Evolutionary conservation across 2,113 vertebrate species (phyloP), one percentile per base, ranked within the genome.

Genomic region (Syrmaticus mikado): DNA sequence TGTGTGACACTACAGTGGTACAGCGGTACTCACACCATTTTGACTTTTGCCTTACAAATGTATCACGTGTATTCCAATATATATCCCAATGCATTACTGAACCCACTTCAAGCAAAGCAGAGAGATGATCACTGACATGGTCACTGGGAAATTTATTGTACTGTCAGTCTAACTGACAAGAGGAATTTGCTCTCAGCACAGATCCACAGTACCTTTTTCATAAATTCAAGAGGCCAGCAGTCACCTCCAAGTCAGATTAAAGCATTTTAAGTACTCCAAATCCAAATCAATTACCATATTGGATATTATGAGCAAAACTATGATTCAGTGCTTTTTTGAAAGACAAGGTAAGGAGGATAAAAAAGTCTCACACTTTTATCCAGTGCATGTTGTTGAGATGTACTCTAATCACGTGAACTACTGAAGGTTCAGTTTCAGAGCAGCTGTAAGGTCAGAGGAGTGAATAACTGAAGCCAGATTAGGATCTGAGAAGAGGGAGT

Each of bases 31-130:
- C 5, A 45, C 7, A 6, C 2, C 5, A 17, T 19, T 68, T 53
- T 50, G 34, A 10, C 1, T 30, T n/a, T 43, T 38, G 20, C n/a
- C 50, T 57, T 46, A 22, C 5, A 21, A 13, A 46, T 19, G 10
- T 14, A 75, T 15, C 41, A 7, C 28, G 22, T 12, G 11, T 41
- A 72, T 53, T 22, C 41, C 24, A 85, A 34, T 36, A 85, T 40
- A 18, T 28, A 64, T 28, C 61, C 25, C 1, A 5, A 40, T 15
- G 8, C 0, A 36, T 4, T 14, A 50, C 8, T 64, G 2, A 43
- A 38, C 25, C 30, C 61, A 30, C n/a, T 64, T 67, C 30, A 77
- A 48, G 57, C 6, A 62, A 79, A 85, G 20, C 41, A 46, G 34
- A 71, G 22, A 80, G 7, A 82, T 8, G 52, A 62, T 28, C 25